Percentiles rank a stretch among this genome's conserved stretches.
These are phyloP conservation scores for Tenthredo scrophulariae DNA, from an alignment of 2,888 invertebrate genomes.

Conservation along the genomic window DNA sequence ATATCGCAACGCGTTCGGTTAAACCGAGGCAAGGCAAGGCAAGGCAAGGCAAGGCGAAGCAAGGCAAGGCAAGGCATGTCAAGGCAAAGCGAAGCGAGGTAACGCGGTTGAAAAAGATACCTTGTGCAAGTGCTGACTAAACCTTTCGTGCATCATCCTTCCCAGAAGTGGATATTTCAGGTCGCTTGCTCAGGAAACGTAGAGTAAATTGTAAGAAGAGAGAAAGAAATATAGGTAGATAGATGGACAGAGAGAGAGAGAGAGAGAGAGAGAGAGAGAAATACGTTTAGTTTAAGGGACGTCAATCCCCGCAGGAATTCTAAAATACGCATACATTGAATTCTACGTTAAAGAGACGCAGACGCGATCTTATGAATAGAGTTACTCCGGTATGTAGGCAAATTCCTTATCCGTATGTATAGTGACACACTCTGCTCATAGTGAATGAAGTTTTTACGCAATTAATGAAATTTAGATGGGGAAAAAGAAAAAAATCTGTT, in stretches of 20 bases:
- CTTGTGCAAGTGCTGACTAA: conserved; percentile 50
- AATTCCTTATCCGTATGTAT: background rate
- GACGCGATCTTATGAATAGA: background rate
- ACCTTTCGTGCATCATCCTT: conserved; percentile 51
- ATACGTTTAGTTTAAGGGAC: conserved; percentile 16
- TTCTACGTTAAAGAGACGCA: background rate
- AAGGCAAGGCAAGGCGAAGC: background rate
- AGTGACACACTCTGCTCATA: background rate
- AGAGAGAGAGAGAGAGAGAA: background rate
- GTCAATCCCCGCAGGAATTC: background rate
- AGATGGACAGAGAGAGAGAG: background rate
- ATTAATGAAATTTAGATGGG: background rate
- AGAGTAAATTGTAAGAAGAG: conserved; percentile 7
- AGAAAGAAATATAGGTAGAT: background rate
- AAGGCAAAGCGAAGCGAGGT: background rate
- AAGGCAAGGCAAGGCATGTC: background rate
- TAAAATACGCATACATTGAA: background rate
- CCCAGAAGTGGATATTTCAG: conserved; percentile 40
- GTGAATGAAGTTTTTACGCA: background rate
- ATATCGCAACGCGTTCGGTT: conserved; percentile 42
- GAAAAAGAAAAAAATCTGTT: background rate
- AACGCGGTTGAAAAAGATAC: conserved; percentile 16
- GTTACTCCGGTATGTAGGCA: background rate
- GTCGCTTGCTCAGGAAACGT: conserved; percentile 36
- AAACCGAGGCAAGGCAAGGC: conserved; percentile 20